Base-by-base conservation (phyloP, 1,140 invertebrate genomes). In the Eubasilissa regina region DNA sequence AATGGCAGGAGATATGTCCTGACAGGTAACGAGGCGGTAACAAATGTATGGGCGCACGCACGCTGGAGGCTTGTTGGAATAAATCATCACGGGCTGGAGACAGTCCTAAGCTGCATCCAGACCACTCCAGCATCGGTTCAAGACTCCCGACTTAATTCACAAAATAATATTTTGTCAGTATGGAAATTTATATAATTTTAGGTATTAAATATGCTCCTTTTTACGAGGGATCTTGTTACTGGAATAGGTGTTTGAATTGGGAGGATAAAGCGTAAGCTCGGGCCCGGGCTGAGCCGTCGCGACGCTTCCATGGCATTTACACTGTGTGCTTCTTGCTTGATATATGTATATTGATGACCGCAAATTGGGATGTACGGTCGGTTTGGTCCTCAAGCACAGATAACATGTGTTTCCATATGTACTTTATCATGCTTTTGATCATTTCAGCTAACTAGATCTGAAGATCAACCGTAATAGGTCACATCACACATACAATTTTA, bases 81-180 rank as follows among this genome's bases (percentile, higher is more conserved):
- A 81, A 81, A 81, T 81, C 80, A 81, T 81, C 73, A 64, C 45
- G 21, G 25, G 44, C 75, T 53, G 35, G 47, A 78, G 79, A 80
- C 79, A 80, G 53, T 44, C 78, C 43, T 80, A 72, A 80, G 79
- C 66, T 58, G 58, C 58, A 68, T 35, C 13, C 74, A 62, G 12
- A 15, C 19, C 19, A 8, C 60, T 44, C 19, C 19, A 35, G 35
- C 8, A 25, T 19, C 17, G 55, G 21, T 15, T 58, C 55, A 15
- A 58, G 55, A 19, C 35, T 25, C 25, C 60, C 35, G 48, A 51
- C 3, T 3, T 25, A 64, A 25, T 25, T n/a, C 35, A 0, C 13
- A 35, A 55, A 44, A 35, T 44, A 25, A 64, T 64, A 35, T 25
- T 13, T 64, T 25, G 60, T 4, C 35, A 21, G 21, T 64, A 1